Base-by-base conservation (phyloP, 2,797 vertebrate species). In the Macropodus opercularis region DNA sequence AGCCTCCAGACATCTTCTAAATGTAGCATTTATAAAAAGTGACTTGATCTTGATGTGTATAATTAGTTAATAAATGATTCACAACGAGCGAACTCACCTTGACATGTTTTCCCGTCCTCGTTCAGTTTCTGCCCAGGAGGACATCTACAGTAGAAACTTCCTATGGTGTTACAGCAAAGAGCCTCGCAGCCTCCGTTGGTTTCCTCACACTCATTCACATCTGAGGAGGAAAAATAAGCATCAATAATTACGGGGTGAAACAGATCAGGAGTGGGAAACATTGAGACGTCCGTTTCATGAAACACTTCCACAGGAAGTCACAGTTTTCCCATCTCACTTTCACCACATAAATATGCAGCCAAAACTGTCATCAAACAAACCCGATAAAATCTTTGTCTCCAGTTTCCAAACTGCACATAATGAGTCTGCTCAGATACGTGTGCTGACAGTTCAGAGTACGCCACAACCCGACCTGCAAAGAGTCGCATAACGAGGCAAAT, bases 71-170 rank as follows among this genome's bases (percentile, higher is more conserved):
- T 19, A 2, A 11, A 9, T 4, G 5, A 15, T 60, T 32, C 12
- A 52, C 56, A 23, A 5, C 5, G 29, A 50, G 10, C 9, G 56
- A 11, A 32, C 89, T 90, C 57, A 95, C 95, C 94, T 89, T 90
- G 75, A 46, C 95, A 95, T 0, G 86, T 87, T 81, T 86, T 94
- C 2, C 92, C 87, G 0, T 94, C 92, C 1, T 80, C 89, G 15
- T 70, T 89, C 54, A 95, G 90, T 68, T 89, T 80, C 52, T 60
- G 85, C n/a, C 95, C 93, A 0, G 78, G 32, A 0, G 89, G 87
- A 36, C 94, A 94, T 69, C 81, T 85, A 89, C 95, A 95, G 88
- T 92, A 93, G 90, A 94, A 96, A 59, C 94, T 95, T 24, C 95
- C 94, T 2, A 94, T 87, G n/a, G 94, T 94, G 87, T 95, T 96